These are phyloP conservation scores for Malachius bipustulatus DNA, from an alignment of 2,888 invertebrate species.

Conservation along the genomic window DNA sequence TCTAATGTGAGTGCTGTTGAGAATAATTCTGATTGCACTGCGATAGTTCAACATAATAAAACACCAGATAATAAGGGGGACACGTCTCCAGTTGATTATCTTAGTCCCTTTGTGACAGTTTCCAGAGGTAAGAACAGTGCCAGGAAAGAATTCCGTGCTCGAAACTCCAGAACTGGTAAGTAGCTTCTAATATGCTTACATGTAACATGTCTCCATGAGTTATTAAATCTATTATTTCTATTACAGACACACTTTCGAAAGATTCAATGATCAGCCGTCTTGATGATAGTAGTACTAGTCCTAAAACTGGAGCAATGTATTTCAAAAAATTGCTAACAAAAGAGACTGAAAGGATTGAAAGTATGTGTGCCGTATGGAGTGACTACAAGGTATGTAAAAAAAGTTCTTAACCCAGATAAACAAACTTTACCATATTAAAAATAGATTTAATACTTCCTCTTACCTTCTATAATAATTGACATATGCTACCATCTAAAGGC, in stretches of 20 bases:
- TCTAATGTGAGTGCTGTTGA: neutral
- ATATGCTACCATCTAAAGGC: too few species aligned
- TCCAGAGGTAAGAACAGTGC: neutral
- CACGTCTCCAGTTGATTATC: neutral
- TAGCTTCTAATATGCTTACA: too few species aligned
- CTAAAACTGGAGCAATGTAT: constrained; percentile 33
- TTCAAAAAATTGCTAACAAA: constrained; percentile 38
- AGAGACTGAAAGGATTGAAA: constrained; percentile 42
- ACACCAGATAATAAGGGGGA: constrained; percentile 1
- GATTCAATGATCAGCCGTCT: too few species aligned
- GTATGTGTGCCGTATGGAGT: constrained; percentile 45
- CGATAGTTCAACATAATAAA: neutral
- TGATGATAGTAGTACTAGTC: constrained; percentile 25
- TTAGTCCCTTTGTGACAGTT: constrained; percentile 4
- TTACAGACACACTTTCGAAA: too few species aligned
- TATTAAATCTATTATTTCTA: too few species aligned
- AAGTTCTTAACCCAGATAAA: too few species aligned
- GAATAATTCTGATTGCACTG: constrained; percentile 2
- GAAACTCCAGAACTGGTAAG: neutral
- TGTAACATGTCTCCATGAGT: too few species aligned
- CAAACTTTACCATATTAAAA: too few species aligned
- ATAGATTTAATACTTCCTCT: too few species aligned
- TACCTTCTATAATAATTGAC: too few species aligned
- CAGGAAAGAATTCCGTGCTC: constrained; percentile 1
- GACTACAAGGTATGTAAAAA: constrained; percentile 33